A percentile compares a stretch with the other conserved stretches of the same genome.
Evolutionary conservation across 2,797 vertebrate species (phyloP).

Genomic region (Enteromius fasciolatus): DNA sequence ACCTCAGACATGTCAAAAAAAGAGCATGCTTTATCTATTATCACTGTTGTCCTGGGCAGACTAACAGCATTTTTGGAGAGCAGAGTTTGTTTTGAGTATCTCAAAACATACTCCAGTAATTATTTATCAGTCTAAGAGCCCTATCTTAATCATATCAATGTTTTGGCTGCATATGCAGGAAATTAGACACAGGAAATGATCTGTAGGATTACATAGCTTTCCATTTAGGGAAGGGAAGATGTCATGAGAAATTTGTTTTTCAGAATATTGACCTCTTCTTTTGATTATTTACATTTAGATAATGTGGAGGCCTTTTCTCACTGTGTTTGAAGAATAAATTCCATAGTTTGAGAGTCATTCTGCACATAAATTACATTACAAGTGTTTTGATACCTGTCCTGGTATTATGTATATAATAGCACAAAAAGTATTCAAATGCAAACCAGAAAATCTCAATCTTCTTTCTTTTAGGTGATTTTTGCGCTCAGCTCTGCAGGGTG

Average conservation of each 20-base stretch:
- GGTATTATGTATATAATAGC: not conserved
- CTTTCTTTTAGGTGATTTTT: slow-evolving; percentile 64
- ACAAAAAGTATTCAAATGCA: not conserved
- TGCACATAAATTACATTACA: not conserved
- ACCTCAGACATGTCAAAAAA: slow-evolving; percentile 35
- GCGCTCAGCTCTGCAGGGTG: slow-evolving; percentile 59
- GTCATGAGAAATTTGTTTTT: slow-evolving; percentile 38
- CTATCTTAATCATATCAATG: slow-evolving; percentile 29
- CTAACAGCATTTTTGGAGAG: slow-evolving; percentile 5
- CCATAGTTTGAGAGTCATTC: not conserved
- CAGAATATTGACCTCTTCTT: slow-evolving; percentile 33
- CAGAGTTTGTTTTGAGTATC: slow-evolving; percentile 36
- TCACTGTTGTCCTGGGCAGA: slow-evolving; percentile 25
- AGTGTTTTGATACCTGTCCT: not conserved
- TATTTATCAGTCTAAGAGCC: slow-evolving; percentile 4
- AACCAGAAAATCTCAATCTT: not conserved
- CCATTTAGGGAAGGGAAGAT: slow-evolving; percentile 36
- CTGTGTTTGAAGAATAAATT: slow-evolving; percentile 21
- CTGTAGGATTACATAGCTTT: slow-evolving; percentile 40
- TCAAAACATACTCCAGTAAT: not conserved
- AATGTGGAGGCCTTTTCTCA: slow-evolving; percentile 27
- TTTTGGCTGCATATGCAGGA: slow-evolving; percentile 28
- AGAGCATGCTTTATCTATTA: slow-evolving; percentile 19
- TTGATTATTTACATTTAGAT: slow-evolving; percentile 49
- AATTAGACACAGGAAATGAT: slow-evolving; percentile 39